Base-by-base conservation (phyloP, 2,888 invertebrate species). In the Pachydiplax longipennis region DNA sequence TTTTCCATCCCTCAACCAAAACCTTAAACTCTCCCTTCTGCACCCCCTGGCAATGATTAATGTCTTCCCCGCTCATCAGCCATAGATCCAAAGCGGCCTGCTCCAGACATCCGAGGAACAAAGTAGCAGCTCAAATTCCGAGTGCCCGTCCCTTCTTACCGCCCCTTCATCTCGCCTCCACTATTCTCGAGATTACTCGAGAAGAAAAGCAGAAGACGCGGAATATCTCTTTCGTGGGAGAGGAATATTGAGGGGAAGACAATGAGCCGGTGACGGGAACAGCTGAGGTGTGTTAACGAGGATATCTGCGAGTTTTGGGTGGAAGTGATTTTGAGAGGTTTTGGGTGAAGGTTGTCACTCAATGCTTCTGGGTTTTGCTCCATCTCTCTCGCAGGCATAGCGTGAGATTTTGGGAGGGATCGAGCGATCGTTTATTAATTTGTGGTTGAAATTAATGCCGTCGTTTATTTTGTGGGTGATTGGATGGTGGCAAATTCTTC, bases 221-320 rank as follows among this genome's bases (percentile, higher is more conserved):
- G 37, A 65, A 87, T 65, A 87, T 40, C 87, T 65, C 61, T 87
- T 87, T 87, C 37, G 87, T 53, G 61, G 83, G 8, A 22, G 25
- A 25, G 12, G 0, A n/a, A 22, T n/a, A 44, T 44, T 25, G 82
- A 48, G 83, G 12, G 87, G 15, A 61, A 37, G 37, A 87, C 87
- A 87, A 87, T 87, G 87, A 87, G 87, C 37, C 37, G 35, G 87
- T 87, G 87, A 87, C 87, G 87, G 87, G 65, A 87, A 87, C 87
- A 87, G 87, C 58, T 87, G 87, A 87, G 87, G 87, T 87, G 87
- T 87, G 61, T 48, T 87, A 87, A 87, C 87, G 87, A 87, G 87
- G 35, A 87, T 65, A 35, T 61, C 61, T 58, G 40, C 31, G 10
- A 40, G 81, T 37, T 31, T 31, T 73, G 73, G 73, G 18, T 13